Base-by-base conservation (phyloP, 2,113 vertebrate genomes). In the Rhinopithecus roxellana region DNA sequence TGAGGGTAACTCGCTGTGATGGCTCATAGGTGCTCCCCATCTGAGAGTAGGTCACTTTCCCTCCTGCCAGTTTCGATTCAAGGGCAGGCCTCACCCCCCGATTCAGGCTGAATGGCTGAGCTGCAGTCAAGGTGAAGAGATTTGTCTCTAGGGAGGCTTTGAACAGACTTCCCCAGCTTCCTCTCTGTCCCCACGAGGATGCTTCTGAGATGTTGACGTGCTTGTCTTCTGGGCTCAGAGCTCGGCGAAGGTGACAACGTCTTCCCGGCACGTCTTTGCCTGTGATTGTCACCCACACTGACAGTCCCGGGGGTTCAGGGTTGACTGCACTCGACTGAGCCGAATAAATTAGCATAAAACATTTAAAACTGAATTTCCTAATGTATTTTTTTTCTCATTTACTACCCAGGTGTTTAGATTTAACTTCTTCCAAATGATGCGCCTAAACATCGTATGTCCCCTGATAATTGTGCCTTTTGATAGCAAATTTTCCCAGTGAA, bases 331-430 rank as follows among this genome's bases (percentile, higher is more conserved):
- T 57, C 27, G 50, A 27, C 57, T 93, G 91, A 61, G 94, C 94
- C 2, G 85, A 96, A 89, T 95, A 89, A 96, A 97, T 98, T 92
- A 97, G 87, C 98, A 90, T 40, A 77, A 96, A 96, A 96, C 97
- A 96, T 85, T 89, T 67, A 52, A 90, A 86, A 40, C 69, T 59
- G 57, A 40, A 52, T 97, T 89, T 64, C 16, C 3, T 70, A 86
- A 94, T 94, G 96, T 86, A 95, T 94, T 88, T 97, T 97, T 97
- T 97, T 94, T 50, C 95, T 92, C 78, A 75, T 97, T 97, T 94
- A 93, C 97, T 97, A 88, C 97, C 94, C 97, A 94, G 97, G 94
- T 98, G 97, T 98, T 98, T 97, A 95, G 96, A 97, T 97, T 97
- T 94, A 45, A 92, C 98, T 98, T 98, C 97, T 97, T 96, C 87